phyloP scores from a whole-genome alignment of 2,888 invertebrate genomes.

The Anorthoa munda region DNA sequence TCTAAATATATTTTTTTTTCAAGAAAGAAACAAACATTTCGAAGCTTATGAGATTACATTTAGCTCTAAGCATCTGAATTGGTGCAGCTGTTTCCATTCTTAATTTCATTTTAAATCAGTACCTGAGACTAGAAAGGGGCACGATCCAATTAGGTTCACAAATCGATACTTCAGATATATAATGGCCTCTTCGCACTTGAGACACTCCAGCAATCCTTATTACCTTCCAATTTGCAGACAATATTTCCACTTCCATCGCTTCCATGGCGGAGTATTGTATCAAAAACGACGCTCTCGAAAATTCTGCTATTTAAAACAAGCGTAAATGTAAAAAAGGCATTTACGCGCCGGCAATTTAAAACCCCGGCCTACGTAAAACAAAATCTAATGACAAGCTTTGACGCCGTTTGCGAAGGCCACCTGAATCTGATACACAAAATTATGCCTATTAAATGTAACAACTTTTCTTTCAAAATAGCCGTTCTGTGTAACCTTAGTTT shows the following conservation, averaged over 20 bases:
- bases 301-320: constrained; percentile 38
- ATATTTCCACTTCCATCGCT: constrained; percentile 3
- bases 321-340: constrained; percentile 49
- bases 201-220: neutral
- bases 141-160: constrained; percentile 9
- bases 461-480: constrained; percentile 42
- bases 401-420: constrained; percentile 56
- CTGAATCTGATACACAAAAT: constrained; percentile 63
- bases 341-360: constrained; percentile 58
- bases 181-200: constrained; percentile 5
- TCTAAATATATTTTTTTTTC: neutral
- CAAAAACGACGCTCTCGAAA: constrained; percentile 20
- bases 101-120: constrained; percentile 19
- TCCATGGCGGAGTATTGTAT: constrained; percentile 2
- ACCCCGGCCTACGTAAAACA: constrained; percentile 48
- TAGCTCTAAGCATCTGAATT: constrained; percentile 15
- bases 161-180: neutral
- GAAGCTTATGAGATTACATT: constrained; percentile 25
- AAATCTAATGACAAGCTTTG: constrained; percentile 66
- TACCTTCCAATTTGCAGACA: constrained; percentile 12
- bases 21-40: constrained; percentile 6
- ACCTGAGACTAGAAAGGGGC: constrained; percentile 2
- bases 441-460: constrained; percentile 53
- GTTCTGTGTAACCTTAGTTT: constrained; percentile 24
- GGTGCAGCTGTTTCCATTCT: constrained; percentile 16